Evolutionary conservation across 2,888 invertebrate species (phyloP).

Genomic region (Willowsia nigromaculata): DNA sequence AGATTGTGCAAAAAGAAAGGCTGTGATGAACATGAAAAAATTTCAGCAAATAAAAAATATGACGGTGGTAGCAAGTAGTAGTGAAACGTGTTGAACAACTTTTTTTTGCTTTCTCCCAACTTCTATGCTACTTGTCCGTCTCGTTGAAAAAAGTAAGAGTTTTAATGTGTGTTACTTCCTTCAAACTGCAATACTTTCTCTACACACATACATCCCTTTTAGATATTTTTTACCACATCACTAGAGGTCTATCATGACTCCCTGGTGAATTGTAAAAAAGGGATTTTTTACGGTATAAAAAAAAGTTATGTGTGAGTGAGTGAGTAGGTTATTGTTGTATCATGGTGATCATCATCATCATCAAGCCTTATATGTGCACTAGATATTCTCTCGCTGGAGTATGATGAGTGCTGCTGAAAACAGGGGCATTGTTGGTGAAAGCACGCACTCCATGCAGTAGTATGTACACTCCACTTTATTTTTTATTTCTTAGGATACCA

Average conservation of each 20-base stretch:
- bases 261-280: slow-evolving; percentile 44
- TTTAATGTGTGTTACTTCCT: background rate
- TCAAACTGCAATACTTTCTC: no score
- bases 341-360: background rate
- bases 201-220: background rate
- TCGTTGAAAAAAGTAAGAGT: background rate
- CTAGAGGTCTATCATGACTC: slow-evolving; percentile 49
- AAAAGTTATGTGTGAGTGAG: background rate
- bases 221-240: background rate
- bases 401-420: no score
- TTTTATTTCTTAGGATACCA: background rate
- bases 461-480: background rate
- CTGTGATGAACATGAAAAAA: no score
- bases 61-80: background rate
- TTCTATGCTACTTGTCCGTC: background rate
- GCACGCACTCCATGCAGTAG: no score
- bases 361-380: background rate
- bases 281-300: slow-evolving; percentile 22
- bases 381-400: no score
- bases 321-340: background rate
- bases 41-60: background rate
- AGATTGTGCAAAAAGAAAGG: background rate
- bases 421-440: no score
- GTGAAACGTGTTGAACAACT: slow-evolving; percentile 17
- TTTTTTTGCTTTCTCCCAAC: background rate